phyloP scores from a whole-genome alignment of 2,797 vertebrate species.

The Molossus molossus region DNA sequence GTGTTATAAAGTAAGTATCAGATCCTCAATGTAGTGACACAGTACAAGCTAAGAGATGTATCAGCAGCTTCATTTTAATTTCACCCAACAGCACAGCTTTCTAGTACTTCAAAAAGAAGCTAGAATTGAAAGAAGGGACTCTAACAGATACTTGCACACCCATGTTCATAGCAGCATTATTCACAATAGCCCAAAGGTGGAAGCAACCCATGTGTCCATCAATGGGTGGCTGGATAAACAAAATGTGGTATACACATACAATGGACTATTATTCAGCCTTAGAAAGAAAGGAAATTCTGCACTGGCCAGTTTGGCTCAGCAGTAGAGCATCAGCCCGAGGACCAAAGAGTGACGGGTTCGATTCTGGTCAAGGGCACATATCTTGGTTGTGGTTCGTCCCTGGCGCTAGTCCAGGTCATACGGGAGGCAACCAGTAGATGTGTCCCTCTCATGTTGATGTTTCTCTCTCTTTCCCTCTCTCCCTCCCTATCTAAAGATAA shows the following conservation, averaged over 20 bases:
- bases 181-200: not conserved
- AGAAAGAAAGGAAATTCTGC: not conserved
- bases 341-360: not conserved
- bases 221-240: not conserved
- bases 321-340: no score
- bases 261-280: not conserved
- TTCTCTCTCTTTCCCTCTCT: not conserved
- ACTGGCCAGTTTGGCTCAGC: not conserved
- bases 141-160: not conserved
- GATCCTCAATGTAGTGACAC: not conserved
- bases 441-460: not conserved
- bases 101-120: not conserved
- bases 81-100: not conserved
- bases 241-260: not conserved
- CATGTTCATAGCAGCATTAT: not conserved
- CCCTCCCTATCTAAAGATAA: not conserved
- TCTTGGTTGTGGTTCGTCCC: no score
- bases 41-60: not conserved
- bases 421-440: not conserved
- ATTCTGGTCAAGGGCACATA: not conserved
- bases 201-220: not conserved
- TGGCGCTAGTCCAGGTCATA: no score
- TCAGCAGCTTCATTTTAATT: not conserved
- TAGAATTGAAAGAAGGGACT: slow-evolving; percentile 12
- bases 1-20: not conserved